Conservation (phyloP, 2,113 vertebrate species). For the Puma concolor region DNA sequence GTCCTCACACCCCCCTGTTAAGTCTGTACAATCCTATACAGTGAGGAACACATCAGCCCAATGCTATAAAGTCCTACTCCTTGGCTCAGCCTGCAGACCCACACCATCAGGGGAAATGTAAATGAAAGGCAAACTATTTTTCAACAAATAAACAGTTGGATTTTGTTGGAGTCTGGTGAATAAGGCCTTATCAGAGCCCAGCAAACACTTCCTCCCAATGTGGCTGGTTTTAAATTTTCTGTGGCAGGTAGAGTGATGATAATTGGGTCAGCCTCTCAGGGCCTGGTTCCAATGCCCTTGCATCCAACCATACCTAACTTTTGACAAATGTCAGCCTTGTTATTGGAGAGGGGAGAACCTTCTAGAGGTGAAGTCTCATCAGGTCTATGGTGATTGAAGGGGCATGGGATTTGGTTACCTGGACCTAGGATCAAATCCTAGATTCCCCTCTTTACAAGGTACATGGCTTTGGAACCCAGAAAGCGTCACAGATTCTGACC, state of each 20-base stretch:
- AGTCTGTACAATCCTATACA: background rate
- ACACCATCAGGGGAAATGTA: slow-evolving; percentile 11
- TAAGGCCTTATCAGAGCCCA: slow-evolving; percentile 64
- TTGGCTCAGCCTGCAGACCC: background rate
- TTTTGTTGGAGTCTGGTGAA: slow-evolving; percentile 45
- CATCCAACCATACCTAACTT: background rate
- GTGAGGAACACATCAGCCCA: background rate
- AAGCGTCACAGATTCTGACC: background rate
- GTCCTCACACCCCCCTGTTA: background rate
- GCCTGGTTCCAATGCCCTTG: background rate
- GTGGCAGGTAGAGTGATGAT: slow-evolving; percentile 18
- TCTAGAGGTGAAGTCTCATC: slow-evolving; percentile 5
- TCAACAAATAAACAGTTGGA: slow-evolving; percentile 58
- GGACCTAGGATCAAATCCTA: background rate
- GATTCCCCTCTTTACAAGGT: background rate
- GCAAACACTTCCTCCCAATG: slow-evolving; percentile 49
- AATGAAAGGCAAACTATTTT: slow-evolving; percentile 55
- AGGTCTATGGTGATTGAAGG: background rate
- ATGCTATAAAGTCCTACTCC: background rate
- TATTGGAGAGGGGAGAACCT: background rate
- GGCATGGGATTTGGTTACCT: background rate
- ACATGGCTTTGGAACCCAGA: no score
- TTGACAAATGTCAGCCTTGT: background rate
- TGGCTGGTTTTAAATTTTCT: slow-evolving; percentile 52
- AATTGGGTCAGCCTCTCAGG: slow-evolving; percentile 23